phyloP scores from a whole-genome alignment of 2,797 vertebrate species.

The Gorsachius magnificus region DNA sequence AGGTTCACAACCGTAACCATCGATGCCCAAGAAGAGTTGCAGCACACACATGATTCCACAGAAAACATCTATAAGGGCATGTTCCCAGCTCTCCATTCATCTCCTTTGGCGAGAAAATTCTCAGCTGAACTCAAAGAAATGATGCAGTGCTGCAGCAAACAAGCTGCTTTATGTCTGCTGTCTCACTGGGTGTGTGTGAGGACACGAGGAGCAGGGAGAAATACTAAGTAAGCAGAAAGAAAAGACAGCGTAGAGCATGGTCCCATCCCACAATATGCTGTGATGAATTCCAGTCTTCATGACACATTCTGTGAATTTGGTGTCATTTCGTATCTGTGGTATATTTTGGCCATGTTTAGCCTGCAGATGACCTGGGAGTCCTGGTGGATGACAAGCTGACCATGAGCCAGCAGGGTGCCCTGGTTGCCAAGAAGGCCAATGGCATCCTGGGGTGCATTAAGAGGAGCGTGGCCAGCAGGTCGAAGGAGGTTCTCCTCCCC shows the following conservation, averaged over 20 bases:
- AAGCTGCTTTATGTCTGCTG: not conserved
- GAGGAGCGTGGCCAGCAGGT: too few relatives aligned
- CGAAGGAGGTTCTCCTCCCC: too few relatives aligned
- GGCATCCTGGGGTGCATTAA: too few relatives aligned
- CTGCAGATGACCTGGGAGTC: not conserved
- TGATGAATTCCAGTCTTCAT: not conserved
- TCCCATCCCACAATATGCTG: not conserved
- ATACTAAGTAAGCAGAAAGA: not conserved
- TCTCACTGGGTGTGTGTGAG: not conserved
- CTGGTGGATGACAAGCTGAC: too few relatives aligned
- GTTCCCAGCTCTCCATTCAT: not conserved
- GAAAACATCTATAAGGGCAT: not conserved
- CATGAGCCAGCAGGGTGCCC: too few relatives aligned
- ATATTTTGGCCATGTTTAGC: not conserved
- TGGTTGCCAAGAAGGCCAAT: too few relatives aligned
- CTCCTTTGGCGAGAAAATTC: not conserved
- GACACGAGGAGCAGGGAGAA: not conserved
- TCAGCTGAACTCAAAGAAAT: not conserved
- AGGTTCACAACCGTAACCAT: not conserved
- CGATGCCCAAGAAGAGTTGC: not conserved
- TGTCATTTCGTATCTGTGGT: not conserved
- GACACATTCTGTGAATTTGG: not conserved
- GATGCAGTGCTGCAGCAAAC: not conserved
- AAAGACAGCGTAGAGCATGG: not conserved
- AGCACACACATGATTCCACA: too few relatives aligned